Conservation (phyloP, 2,888 invertebrate species). For the Ophion slaviceki region DNA sequence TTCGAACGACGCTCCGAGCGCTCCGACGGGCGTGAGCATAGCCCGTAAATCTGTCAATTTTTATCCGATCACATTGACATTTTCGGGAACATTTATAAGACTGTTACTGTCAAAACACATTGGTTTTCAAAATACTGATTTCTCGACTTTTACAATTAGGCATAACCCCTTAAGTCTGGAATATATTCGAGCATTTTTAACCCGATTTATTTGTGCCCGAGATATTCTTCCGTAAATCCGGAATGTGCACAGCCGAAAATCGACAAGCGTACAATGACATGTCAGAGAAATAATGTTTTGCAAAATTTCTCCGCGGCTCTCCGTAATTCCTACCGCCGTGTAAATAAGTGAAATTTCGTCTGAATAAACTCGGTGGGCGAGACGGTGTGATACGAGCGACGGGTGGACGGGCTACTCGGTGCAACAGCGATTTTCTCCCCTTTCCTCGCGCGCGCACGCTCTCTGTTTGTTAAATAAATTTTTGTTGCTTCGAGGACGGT, state of each 20-base stretch:
- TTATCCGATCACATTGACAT: no score
- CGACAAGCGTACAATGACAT: not conserved
- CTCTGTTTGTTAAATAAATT: slow-evolving; percentile 75
- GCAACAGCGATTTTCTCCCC: slow-evolving; percentile 21
- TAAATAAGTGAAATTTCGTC: slow-evolving; percentile 59
- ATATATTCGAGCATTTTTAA: no score
- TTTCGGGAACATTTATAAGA: no score
- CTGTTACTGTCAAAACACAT: no score
- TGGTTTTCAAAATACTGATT: no score
- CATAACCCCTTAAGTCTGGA: no score
- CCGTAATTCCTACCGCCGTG: slow-evolving; percentile 9
- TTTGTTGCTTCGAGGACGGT: slow-evolving; percentile 75
- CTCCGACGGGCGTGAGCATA: no score
- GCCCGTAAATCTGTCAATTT: no score
- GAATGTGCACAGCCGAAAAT: not conserved
- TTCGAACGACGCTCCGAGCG: no score
- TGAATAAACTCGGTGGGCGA: slow-evolving; percentile 59
- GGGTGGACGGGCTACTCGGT: slow-evolving; percentile 24
- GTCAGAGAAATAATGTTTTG: slow-evolving; percentile 24
- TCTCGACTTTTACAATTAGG: no score
- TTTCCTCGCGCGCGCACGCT: slow-evolving; percentile 18
- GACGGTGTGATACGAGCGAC: slow-evolving; percentile 41
- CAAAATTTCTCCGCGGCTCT: slow-evolving; percentile 7
- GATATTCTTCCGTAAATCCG: no score
- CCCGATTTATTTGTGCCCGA: no score